Percentiles rank a stretch among this genome's conserved stretches.
Conservation (phyloP, 2,888 invertebrate species). For the Drosophila yooni region DNA sequence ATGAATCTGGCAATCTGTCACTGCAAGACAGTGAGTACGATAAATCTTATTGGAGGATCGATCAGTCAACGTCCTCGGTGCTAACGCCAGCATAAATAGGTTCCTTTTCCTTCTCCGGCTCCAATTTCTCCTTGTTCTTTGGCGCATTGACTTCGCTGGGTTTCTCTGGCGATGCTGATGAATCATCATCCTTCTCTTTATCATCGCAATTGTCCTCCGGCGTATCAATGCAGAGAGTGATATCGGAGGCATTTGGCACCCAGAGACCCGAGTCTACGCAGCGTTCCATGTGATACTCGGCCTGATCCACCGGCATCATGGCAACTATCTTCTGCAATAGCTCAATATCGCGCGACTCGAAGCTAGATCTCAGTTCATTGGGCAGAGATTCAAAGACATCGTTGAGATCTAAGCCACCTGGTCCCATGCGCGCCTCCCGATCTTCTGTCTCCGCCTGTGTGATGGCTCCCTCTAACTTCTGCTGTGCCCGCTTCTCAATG, state of each 20-base stretch:
- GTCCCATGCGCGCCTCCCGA: constrained; percentile 93
- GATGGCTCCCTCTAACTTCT: constrained; percentile 93
- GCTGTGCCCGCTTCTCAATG: constrained; percentile 91
- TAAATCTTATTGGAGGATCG: constrained; percentile 44
- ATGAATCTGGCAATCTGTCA: constrained; percentile 17
- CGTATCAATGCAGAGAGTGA: constrained; percentile 65
- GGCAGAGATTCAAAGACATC: constrained; percentile 98
- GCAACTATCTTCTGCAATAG: constrained; percentile 94
- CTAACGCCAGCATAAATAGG: constrained; percentile 79
- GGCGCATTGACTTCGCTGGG: constrained; percentile 32
- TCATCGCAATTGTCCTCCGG: constrained; percentile 26
- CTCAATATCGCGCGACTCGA: constrained; percentile 93
- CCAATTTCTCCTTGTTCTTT: constrained; percentile 20
- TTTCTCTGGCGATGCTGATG: constrained; percentile 27
- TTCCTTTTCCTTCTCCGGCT: constrained; percentile 53
- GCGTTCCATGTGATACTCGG: constrained; percentile 96
- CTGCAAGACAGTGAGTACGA: constrained; percentile 37
- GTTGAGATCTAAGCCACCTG: constrained; percentile 98
- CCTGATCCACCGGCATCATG: constrained; percentile 95
- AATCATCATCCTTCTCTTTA: background rate
- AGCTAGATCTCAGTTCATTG: constrained; percentile 91
- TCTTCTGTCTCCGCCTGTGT: constrained; percentile 95
- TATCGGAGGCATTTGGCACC: constrained; percentile 92
- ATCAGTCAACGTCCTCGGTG: constrained; percentile 83
- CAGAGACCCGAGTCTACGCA: constrained; percentile 98